phyloP scores from a whole-genome alignment of 1,140 invertebrate species.

The Lepidurus arcticus region DNA sequence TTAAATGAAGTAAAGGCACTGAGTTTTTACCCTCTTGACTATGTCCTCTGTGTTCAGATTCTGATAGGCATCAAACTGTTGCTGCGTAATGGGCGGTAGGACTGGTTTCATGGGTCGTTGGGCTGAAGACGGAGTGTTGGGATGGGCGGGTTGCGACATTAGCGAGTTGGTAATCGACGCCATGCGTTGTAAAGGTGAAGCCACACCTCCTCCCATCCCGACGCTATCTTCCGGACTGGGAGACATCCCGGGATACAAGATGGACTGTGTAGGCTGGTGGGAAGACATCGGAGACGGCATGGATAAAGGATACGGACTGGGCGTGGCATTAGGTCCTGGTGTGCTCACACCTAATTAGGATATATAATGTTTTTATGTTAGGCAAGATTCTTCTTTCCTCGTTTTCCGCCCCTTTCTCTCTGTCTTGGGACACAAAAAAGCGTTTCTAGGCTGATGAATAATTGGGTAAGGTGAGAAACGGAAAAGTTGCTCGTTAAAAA shows the following conservation, averaged over 20 bases:
- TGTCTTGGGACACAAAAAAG: background rate
- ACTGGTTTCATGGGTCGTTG: constrained; percentile 90
- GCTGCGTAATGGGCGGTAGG: constrained; percentile 94
- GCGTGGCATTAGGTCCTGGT: background rate
- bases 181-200: constrained; percentile 91
- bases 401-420: background rate
- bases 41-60: constrained; percentile 98
- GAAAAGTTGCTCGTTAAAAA: background rate
- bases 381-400: background rate
- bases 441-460: background rate
- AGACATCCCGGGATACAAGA: background rate
- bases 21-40: constrained; percentile 73
- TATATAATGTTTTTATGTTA: background rate
- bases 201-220: constrained; percentile 45
- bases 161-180: constrained; percentile 95
- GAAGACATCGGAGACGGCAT: background rate
- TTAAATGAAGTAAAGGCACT: background rate
- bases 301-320: constrained; percentile 3
- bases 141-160: constrained; percentile 74
- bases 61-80: constrained; percentile 97
- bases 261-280: constrained; percentile 5
- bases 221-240: constrained; percentile 23
- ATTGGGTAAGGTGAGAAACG: background rate
- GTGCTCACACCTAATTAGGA: constrained; percentile 4
- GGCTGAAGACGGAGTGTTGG: constrained; percentile 64